Base-by-base conservation (phyloP, 2,797 vertebrate genomes). In the Botia almorhae region DNA sequence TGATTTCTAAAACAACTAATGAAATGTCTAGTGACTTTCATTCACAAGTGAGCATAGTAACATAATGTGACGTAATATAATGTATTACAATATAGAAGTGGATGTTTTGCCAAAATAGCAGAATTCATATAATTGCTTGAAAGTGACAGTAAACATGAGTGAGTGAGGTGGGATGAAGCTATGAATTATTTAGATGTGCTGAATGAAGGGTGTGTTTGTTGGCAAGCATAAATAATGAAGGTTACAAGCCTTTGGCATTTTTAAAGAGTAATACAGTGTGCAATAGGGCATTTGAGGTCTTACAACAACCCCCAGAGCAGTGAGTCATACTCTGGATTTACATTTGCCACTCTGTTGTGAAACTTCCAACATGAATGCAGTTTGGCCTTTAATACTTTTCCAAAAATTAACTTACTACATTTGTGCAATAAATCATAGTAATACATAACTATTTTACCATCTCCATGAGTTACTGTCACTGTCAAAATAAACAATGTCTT, bases 171-270 rank as follows among this genome's bases (percentile, higher is more conserved):
- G 76, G 65, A 29, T 79, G 21, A 63, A 65, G 71, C 58, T 69
- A 39, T 79, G 53, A 78, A 79, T 83, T 74, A 79, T 83, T 82
- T 48, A 79, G 48, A 64, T 39, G 43, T 46, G 19, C n/a, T 74
- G 69, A 74, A 51, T 46, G n/a, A 58, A 51, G 56, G 58, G 50
- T 36, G 33, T 53, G 63, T 69, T 51, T 78, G 70, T 61, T 53
- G 63, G 76, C 63, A 69, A 74, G 72, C 71, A 79, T 29, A 16
- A 14, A 72, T 58, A 65, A 23, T 48, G 65, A 48, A 39, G 64
- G 10, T 13, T 23, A 75, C 43, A 46, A 46, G 43, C 43, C 43
- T 46, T 46, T 46, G 4, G 11, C 33, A 74, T 76, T 26, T 64
- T 58, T 64, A 19, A 69, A 29, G 13, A 51, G 29, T 17, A 61